These are phyloP conservation scores for Anoplophora glabripennis DNA, from an alignment of 1,140 invertebrate genomes.

Conservation along the genomic window DNA sequence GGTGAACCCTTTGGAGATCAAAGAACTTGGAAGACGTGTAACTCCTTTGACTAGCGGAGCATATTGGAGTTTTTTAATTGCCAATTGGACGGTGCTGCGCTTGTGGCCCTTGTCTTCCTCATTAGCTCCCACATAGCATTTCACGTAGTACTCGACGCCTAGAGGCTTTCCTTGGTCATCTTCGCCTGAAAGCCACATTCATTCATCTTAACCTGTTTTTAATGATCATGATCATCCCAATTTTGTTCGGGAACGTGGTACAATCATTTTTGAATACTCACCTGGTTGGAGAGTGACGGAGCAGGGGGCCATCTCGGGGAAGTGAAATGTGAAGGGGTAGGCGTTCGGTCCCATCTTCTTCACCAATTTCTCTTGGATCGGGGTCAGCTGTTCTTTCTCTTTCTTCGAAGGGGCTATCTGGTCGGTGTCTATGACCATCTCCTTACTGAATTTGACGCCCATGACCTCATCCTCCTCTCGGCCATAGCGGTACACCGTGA, in stretches of 20 bases:
- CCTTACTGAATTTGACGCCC: conserved; percentile 90
- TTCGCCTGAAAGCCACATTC: conserved; percentile 55
- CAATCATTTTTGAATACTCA: not conserved
- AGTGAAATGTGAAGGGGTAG: conserved; percentile 80
- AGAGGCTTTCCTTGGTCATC: conserved; percentile 87
- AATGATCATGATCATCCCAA: no score
- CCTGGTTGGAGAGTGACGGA: conserved; percentile 68
- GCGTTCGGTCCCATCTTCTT: conserved; percentile 79
- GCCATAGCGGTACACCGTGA: conserved; percentile 85
- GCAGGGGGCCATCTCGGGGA: conserved; percentile 78
- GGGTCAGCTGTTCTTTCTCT: conserved; percentile 68
- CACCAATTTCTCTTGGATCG: conserved; percentile 77
- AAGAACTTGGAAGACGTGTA: conserved; percentile 76
- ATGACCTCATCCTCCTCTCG: conserved; percentile 91
- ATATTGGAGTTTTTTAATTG: conserved; percentile 86
- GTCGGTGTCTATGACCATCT: conserved; percentile 71
- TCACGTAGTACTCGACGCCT: conserved; percentile 84
- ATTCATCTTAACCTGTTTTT: no score
- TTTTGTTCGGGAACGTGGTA: no score
- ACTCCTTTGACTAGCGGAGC: conserved; percentile 54
- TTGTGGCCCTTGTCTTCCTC: conserved; percentile 84
- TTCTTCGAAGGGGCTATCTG: conserved; percentile 69
- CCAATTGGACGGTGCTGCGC: conserved; percentile 77
- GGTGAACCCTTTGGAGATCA: conserved; percentile 88
- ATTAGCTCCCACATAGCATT: conserved; percentile 77